Evolutionary conservation across 1,140 invertebrate genomes (phyloP), one percentile per base, ranked within the genome.

Genomic region (Rhopalosiphum padi): DNA sequence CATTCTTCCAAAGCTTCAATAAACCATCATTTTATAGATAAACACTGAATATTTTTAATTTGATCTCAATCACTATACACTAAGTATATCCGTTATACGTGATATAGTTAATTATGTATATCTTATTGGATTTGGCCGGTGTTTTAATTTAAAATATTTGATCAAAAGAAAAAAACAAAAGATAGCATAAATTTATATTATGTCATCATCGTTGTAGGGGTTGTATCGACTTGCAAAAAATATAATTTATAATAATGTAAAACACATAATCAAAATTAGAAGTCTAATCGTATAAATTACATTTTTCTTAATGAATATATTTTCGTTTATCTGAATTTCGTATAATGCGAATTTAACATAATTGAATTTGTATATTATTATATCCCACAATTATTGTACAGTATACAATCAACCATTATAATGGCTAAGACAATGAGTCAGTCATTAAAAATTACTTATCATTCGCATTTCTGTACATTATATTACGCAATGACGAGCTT

Each of bases 401-500:
- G 30, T n/a, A n/a, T 77, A n/a, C 30, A 35, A 77, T 11, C 30
- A 77, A 77, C 60, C n/a, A 35, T n/a, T n/a, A 77, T n/a, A 77
- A 77, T 77, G 30, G 60, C 30, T 77, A 77, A 77, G n/a, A 77
- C 60, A 77, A 77, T 77, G 60, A 77, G 60, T n/a, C 0, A n/a
- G 60, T n/a, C 30, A 77, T 77, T 77, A 77, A 77, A 77, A 77
- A 77, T 77, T 77, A 77, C 60, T 77, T 77, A 77, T 77, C 60
- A n/a, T 35, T 77, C 60, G 30, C 60, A n/a, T 77, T 77, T 77
- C 60, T n/a, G n/a, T 15, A 18, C 60, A 77, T 77, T 77, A 35
- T 21, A 77, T 77, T 15, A 7, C 60, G 15, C 30, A n/a, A n/a
- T 15, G 15, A 5, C 30, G 30, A n/a, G 30, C 48, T 51, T n/a